Evolutionary conservation across 2,797 vertebrate genomes (phyloP).

Genomic region (Pogoniulus pusillus): DNA sequence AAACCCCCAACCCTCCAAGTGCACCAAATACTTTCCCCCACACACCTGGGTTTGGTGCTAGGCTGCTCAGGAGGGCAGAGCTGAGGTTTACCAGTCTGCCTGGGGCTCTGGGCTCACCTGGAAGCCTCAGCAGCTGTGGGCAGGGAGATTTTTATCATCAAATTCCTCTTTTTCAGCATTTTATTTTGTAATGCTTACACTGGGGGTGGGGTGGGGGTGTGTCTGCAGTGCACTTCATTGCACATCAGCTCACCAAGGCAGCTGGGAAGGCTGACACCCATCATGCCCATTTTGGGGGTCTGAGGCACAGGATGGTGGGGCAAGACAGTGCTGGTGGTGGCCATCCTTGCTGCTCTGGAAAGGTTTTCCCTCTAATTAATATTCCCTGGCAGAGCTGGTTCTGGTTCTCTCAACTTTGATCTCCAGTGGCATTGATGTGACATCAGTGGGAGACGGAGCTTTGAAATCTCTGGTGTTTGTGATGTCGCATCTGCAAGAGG

Average conservation of each 20-base stretch:
- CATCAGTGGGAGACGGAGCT: conserved; percentile 2
- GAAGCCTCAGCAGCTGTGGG: background rate
- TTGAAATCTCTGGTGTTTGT: conserved; percentile 37
- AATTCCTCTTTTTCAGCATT: background rate
- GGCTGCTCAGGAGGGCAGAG: background rate
- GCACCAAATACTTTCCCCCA: background rate
- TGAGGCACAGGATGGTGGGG: fast-evolving
- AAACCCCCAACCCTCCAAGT: background rate
- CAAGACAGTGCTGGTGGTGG: fast-evolving
- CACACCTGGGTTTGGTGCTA: background rate
- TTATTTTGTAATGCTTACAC: fast-evolving
- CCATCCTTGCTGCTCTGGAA: background rate
- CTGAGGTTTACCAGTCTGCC: background rate
- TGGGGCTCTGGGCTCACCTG: background rate
- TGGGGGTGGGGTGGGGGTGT: no score
- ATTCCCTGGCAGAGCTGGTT: conserved; percentile 26
- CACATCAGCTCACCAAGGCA: background rate
- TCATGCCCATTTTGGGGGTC: background rate
- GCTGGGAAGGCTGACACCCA: background rate
- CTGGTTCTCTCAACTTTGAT: conserved; percentile 49
- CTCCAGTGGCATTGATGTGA: conserved; percentile 38
- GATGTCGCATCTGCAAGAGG: background rate
- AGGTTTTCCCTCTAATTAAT: conserved; percentile 41
- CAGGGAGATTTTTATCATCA: background rate
- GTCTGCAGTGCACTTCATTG: no score